Evolutionary conservation across 2,888 invertebrate species (phyloP).

Genomic region (Clistopyga incitator): DNA sequence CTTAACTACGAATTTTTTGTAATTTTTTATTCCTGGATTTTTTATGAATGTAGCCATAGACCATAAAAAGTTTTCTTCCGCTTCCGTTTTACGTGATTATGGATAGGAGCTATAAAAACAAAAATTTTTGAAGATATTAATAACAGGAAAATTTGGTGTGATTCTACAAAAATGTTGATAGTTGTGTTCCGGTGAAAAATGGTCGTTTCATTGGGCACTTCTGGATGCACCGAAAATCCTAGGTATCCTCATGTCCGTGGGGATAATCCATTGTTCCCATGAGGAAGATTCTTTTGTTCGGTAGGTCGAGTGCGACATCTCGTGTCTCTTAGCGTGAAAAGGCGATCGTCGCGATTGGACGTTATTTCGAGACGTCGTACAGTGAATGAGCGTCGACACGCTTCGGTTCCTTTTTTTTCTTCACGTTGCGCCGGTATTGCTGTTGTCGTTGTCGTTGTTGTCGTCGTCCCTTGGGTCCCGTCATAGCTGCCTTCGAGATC

Average conservation of each 20-base stretch:
- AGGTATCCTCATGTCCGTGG: slow-evolving; percentile 3
- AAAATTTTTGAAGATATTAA: too few relatives aligned
- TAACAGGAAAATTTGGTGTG: background rate
- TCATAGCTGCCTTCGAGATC: slow-evolving; percentile 28
- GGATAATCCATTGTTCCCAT: slow-evolving; percentile 9
- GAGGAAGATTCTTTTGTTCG: slow-evolving; percentile 15
- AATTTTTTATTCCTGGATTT: too few relatives aligned
- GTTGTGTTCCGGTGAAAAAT: background rate
- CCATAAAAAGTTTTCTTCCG: too few relatives aligned
- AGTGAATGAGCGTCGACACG: slow-evolving; percentile 36
- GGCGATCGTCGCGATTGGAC: slow-evolving; percentile 58
- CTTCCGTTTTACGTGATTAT: too few relatives aligned
- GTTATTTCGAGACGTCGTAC: slow-evolving; percentile 70
- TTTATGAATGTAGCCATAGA: too few relatives aligned
- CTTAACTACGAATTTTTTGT: too few relatives aligned
- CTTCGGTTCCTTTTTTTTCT: slow-evolving; percentile 35
- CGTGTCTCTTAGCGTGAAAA: slow-evolving; percentile 58
- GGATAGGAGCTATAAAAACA: too few relatives aligned
- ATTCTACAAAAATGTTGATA: background rate
- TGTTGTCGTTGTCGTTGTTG: background rate
- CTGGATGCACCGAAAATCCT: background rate
- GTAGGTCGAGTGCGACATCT: slow-evolving; percentile 54
- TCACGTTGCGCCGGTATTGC: slow-evolving; percentile 21
- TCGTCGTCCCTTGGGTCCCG: slow-evolving; percentile 26
- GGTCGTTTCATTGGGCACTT: background rate